Percentiles rank a stretch among this genome's conserved stretches.
phyloP scores from a whole-genome alignment of 2,888 invertebrate species.

The Parochlus steinenii region DNA sequence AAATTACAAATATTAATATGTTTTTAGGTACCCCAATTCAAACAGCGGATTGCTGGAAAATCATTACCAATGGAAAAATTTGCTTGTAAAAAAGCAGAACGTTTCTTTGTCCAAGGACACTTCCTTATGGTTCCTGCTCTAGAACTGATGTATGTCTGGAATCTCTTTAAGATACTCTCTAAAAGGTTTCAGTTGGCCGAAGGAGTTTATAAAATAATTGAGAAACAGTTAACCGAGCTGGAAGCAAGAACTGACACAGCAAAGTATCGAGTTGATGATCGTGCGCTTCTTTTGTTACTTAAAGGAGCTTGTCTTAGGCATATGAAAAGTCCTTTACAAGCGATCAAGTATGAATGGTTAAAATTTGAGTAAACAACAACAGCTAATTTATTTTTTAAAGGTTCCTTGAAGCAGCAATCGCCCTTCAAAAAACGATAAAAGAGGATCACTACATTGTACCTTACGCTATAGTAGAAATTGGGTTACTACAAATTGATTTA shows the following conservation, averaged over 20 bases:
- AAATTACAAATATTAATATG: slow-evolving; percentile 24
- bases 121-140: slow-evolving; percentile 63
- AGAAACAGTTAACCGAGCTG: slow-evolving; percentile 28
- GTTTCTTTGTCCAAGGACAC: slow-evolving; percentile 59
- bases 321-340: slow-evolving; percentile 58
- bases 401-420: slow-evolving; percentile 22
- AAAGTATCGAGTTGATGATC: slow-evolving; percentile 48
- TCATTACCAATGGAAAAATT: slow-evolving; percentile 96
- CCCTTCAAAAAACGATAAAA: slow-evolving; percentile 52
- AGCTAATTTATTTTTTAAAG: slow-evolving; percentile 14
- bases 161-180: slow-evolving; percentile 68
- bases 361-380: neutral
- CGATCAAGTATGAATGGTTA: slow-evolving; percentile 43
- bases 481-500: slow-evolving; percentile 54
- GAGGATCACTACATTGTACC: slow-evolving; percentile 75
- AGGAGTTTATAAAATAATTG: slow-evolving; percentile 43
- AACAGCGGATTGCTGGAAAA: slow-evolving; percentile 87
- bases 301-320: slow-evolving; percentile 71
- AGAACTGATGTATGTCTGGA: slow-evolving; percentile 87
- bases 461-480: slow-evolving; percentile 73
- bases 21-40: slow-evolving; percentile 63
- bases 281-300: slow-evolving; percentile 55
- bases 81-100: slow-evolving; percentile 66
- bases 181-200: slow-evolving; percentile 47
- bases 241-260: slow-evolving; percentile 16